These are phyloP conservation scores for Netelia virgata DNA, from an alignment of 2,888 invertebrate genomes.

Conservation along the genomic window DNA sequence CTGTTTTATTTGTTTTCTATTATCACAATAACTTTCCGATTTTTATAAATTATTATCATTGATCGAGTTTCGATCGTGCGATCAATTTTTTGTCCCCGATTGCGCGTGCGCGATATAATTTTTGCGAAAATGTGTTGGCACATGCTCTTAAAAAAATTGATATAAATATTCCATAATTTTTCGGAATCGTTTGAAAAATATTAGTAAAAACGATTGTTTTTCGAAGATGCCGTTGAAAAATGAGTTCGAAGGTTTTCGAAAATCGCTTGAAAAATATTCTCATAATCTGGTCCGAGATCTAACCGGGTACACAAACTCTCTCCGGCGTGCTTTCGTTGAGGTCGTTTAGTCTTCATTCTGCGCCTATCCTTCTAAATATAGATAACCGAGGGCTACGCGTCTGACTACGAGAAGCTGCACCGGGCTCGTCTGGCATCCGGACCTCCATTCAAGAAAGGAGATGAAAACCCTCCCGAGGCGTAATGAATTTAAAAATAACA, in stretches of 20 bases:
- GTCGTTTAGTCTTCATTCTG: conserved; percentile 70
- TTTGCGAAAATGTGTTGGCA: no score
- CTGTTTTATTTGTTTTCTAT: no score
- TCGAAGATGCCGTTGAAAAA: not conserved
- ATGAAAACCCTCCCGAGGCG: conserved; percentile 36
- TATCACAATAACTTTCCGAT: no score
- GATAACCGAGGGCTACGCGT: conserved; percentile 61
- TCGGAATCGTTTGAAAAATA: no score
- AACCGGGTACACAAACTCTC: conserved; percentile 36
- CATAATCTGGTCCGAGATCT: conserved; percentile 66
- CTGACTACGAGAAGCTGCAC: conserved; percentile 68
- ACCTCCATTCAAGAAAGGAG: conserved; percentile 64
- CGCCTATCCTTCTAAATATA: conserved; percentile 74
- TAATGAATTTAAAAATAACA: conserved; percentile 8
- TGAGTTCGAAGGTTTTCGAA: not conserved
- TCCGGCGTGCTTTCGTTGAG: conserved; percentile 57
- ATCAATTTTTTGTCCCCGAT: no score
- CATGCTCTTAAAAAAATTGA: no score
- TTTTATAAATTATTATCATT: no score
- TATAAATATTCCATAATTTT: no score
- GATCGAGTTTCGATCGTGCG: no score
- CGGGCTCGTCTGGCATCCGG: conserved; percentile 59
- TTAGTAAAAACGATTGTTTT: no score
- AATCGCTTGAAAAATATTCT: conserved; percentile 46
- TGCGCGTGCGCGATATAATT: no score